Percentiles rank a stretch among this genome's conserved stretches.
Conservation (phyloP, 2,888 invertebrate species). For the Ectemnius lituratus region DNA sequence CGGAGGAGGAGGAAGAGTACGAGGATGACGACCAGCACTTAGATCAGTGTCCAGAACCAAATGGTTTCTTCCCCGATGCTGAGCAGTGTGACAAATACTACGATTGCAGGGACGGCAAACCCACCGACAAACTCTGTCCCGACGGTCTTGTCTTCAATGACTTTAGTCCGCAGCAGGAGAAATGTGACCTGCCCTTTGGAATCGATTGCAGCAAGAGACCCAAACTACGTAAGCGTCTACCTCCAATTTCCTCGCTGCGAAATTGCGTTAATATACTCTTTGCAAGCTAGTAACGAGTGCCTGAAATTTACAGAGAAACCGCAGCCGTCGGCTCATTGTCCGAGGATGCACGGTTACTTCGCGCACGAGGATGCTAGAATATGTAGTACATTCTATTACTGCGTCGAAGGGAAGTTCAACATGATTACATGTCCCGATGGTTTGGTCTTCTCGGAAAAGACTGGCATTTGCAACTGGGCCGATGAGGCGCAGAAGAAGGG, state of each 20-base stretch:
- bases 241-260: no score
- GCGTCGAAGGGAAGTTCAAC: constrained; percentile 93
- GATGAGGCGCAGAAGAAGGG: constrained; percentile 93
- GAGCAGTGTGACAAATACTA: constrained; percentile 94
- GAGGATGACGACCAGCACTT: constrained; percentile 81
- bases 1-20: constrained; percentile 66
- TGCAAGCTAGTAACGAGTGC: not conserved
- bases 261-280: no score
- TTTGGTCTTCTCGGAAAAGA: constrained; percentile 91
- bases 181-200: constrained; percentile 92
- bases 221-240: constrained; percentile 85
- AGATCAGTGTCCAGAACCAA: constrained; percentile 87
- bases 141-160: constrained; percentile 95
- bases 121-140: constrained; percentile 89
- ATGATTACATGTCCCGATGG: constrained; percentile 93
- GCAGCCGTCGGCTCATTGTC: constrained; percentile 86
- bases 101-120: constrained; percentile 86
- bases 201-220: constrained; percentile 89
- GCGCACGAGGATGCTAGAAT: constrained; percentile 87
- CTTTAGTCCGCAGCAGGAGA: constrained; percentile 88
- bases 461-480: constrained; percentile 95
- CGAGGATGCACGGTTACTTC: constrained; percentile 92
- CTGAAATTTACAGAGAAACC: constrained; percentile 78
- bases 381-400: constrained; percentile 93
- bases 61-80: constrained; percentile 91